These are phyloP conservation scores for Streptopelia turtur DNA, from an alignment of 2,797 vertebrate genomes.

Conservation along the genomic window DNA sequence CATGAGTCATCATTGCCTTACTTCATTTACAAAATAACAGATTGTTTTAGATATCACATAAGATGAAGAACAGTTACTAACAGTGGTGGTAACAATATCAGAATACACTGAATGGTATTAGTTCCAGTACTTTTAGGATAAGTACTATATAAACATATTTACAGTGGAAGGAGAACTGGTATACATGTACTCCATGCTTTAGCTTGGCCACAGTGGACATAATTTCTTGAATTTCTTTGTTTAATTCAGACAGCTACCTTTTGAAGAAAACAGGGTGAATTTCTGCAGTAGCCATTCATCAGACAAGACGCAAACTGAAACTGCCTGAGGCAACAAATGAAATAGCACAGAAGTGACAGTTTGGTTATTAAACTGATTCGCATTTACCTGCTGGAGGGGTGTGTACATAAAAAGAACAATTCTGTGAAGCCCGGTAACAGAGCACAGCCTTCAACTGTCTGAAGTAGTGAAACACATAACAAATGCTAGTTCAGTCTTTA, in stretches of 20 bases:
- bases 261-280: neutral
- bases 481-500: neutral
- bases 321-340: slow-evolving; percentile 24
- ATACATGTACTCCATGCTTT: neutral
- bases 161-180: neutral
- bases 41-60: slow-evolving; percentile 4
- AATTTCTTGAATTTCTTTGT: neutral
- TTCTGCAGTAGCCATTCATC: neutral
- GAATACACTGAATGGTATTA: neutral
- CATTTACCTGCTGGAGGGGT: neutral
- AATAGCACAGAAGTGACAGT: neutral
- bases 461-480: neutral
- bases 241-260: neutral
- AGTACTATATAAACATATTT: neutral
- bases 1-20: neutral
- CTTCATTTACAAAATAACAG: slow-evolving; percentile 31
- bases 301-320: slow-evolving; percentile 1
- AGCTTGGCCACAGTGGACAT: neutral
- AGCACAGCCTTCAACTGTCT: neutral
- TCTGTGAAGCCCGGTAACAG: neutral
- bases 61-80: neutral
- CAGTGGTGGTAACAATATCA: neutral
- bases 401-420: neutral
- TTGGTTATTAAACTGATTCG: slow-evolving; percentile 35
- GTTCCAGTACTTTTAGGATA: neutral